Conservation (phyloP, 2,888 invertebrate species). For the Glaucopsyche alexis region DNA sequence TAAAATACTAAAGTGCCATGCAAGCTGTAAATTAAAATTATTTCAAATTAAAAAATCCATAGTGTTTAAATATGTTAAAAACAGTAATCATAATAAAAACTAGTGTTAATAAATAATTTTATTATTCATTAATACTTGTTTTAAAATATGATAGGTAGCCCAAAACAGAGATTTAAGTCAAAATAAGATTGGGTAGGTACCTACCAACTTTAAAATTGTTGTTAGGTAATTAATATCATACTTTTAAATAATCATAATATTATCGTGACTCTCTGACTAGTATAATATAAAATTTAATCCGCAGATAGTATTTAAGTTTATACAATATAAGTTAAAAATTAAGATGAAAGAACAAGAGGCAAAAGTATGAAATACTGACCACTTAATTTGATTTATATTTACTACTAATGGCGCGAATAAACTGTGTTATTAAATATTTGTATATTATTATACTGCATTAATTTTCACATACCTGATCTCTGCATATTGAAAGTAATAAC, state of each 20-base stretch:
- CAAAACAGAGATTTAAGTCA: background rate
- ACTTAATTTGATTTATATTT: conserved; percentile 29
- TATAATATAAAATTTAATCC: background rate
- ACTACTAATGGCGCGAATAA: conserved; percentile 49
- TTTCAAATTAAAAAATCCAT: too few species aligned
- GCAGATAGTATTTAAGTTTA: background rate
- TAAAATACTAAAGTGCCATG: too few species aligned
- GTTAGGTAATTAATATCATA: background rate
- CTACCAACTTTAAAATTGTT: background rate
- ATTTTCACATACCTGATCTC: conserved; percentile 65
- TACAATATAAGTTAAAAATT: background rate
- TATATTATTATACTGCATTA: conserved; percentile 32
- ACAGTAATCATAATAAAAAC: too few species aligned
- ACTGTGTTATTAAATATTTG: conserved; percentile 20
- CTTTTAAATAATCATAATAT: background rate
- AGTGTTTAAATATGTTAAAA: too few species aligned
- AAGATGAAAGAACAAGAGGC: background rate
- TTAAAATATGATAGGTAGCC: background rate
- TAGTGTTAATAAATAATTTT: too few species aligned
- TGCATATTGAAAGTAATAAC: conserved; percentile 62
- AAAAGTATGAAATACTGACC: background rate
- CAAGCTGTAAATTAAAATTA: too few species aligned
- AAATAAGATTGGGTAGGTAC: background rate
- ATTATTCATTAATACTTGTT: background rate
- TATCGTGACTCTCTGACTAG: background rate